phyloP scores from a whole-genome alignment of 2,113 vertebrate genomes.

The Myotis lucifugus region DNA sequence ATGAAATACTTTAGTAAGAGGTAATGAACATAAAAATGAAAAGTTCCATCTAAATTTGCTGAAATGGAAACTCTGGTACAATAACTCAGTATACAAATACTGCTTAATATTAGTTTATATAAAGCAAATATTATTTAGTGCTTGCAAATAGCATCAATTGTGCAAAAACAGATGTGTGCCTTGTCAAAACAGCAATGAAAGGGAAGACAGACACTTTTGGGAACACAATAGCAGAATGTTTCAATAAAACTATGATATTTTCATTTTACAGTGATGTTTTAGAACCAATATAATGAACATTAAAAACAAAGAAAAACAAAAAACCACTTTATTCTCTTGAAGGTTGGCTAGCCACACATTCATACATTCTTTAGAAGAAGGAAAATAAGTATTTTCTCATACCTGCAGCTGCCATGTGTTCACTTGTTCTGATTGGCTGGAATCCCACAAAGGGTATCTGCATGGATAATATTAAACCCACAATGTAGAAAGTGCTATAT shows the following conservation, averaged over 20 bases:
- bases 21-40: constrained; percentile 37
- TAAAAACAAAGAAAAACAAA: not conserved
- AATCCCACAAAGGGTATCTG: constrained; percentile 98
- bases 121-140: not conserved
- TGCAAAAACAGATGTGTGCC: not conserved
- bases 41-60: not conserved
- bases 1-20: not conserved
- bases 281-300: constrained; percentile 24
- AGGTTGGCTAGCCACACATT: not conserved
- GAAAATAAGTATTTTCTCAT: constrained; percentile 65
- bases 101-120: not conserved
- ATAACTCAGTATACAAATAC: not conserved
- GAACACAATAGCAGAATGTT: not conserved
- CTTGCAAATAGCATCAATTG: not conserved
- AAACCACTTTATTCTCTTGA: not conserved
- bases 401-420: constrained; percentile 99
- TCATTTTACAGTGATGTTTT: not conserved
- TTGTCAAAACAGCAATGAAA: not conserved
- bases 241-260: not conserved
- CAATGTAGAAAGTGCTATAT: constrained; percentile 98
- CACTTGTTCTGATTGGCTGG: constrained; percentile 97
- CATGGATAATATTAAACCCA: constrained; percentile 98
- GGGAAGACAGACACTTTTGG: not conserved
- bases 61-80: not conserved
- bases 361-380: not conserved